phyloP scores from a whole-genome alignment of 2,797 vertebrate genomes.

The Myotis pilosus region DNA sequence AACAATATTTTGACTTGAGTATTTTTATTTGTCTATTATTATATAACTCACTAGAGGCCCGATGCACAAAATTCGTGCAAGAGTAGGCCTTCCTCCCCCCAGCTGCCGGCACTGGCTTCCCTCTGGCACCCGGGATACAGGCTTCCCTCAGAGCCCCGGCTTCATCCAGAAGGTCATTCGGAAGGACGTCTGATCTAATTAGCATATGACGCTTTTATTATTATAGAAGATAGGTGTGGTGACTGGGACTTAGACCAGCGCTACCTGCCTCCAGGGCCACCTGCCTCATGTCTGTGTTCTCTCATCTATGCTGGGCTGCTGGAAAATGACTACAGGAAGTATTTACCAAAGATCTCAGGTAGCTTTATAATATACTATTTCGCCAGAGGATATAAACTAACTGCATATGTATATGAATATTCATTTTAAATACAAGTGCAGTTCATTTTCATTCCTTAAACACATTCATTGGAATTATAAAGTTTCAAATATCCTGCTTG shows the following conservation, averaged over 20 bases:
- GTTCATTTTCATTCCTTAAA: not conserved
- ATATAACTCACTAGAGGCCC: not conserved
- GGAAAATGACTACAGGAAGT: conserved; percentile 8
- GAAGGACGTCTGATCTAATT: no score
- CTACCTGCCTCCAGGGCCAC: no score
- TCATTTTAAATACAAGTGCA: conserved; percentile 5
- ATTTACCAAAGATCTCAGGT: not conserved
- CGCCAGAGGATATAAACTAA: conserved; percentile 20
- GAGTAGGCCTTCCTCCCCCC: no score
- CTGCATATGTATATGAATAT: not conserved
- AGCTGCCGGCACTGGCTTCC: no score
- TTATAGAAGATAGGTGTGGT: not conserved
- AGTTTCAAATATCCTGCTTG: conserved; percentile 20
- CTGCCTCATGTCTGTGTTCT: not conserved
- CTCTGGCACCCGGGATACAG: no score
- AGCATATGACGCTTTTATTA: no score
- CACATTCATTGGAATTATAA: conserved; percentile 47
- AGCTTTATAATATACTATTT: conserved; percentile 30
- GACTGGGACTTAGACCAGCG: not conserved
- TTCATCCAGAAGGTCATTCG: fast-evolving
- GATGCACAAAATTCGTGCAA: no score
- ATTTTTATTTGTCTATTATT: not conserved
- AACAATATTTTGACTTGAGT: not conserved
- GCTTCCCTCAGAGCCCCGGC: no score
- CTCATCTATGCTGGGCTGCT: not conserved